Base-by-base conservation (phyloP, 2,113 vertebrate genomes). In the Nycticorax nycticorax region DNA sequence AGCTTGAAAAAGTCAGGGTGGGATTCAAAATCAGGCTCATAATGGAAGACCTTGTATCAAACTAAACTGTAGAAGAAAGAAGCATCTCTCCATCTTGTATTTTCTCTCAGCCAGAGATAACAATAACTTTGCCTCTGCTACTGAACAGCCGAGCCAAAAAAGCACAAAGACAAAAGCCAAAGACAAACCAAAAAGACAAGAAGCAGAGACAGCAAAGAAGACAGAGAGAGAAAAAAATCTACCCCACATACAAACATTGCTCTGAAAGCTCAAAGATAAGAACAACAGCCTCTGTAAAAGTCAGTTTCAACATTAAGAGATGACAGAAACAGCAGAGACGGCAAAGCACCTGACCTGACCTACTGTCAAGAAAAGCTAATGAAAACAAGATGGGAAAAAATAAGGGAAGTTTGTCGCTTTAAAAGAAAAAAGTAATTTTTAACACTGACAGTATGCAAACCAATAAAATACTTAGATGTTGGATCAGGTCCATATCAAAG, bases 181-280 rank as follows among this genome's bases (percentile, higher is more conserved):
- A 95, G 84, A 41, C 91, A 95, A 96, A 96, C 77, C 81, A 94
- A 89, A 69, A 95, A 95, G 95, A 95, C 86, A 88, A 89, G 93
- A 95, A 94, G 59, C 95, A 97, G 94, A 96, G 73, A 95, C 84
- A 95, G 94, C 45, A 80, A 55, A 94, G 78, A 96, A 52, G 68
- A 78, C 68, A 79, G 76, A 41, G 55, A 71, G 39, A 64, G 13
- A n/a, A 41, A 27, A 85, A 76, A 72, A 47, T 43, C 43, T 79
- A 79, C 47, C 55, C 80, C 50, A 33, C 66, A 79, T 73, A 45
- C 32, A 80, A 88, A 82, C 28, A 41, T 75, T 91, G n/a, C 35
- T 76, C 74, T 95, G 86, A 78, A 76, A 71, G 37, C n/a, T 88
- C 69, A 41, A 45, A 87, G 50, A 94, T 93, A 95, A 84, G 83